Evolutionary conservation across 2,888 invertebrate genomes (phyloP).

Genomic region (Cantharis rufa): DNA sequence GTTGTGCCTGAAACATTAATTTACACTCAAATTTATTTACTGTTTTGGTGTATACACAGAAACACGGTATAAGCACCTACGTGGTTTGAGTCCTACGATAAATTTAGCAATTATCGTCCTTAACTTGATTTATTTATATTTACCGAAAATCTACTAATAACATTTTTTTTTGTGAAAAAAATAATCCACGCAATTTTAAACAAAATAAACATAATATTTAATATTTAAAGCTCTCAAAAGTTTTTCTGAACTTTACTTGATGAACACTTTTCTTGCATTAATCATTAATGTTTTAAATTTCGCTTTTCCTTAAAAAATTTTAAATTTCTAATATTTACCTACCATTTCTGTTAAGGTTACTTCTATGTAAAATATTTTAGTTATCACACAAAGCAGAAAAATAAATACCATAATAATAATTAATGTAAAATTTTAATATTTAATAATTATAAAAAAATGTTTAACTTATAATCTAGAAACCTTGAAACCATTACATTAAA

Average conservation of each 20-base stretch:
- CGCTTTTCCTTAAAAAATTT: not conserved
- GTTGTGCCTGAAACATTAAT: not conserved
- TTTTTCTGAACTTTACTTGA: not conserved
- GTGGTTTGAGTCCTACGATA: too few species aligned
- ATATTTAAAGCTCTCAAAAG: not conserved
- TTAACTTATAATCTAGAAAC: not conserved
- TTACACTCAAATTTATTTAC: not conserved
- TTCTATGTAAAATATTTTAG: not conserved
- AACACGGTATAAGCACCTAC: too few species aligned
- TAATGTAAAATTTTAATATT: not conserved
- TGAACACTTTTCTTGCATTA: not conserved
- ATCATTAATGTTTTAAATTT: not conserved
- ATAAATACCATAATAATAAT: not conserved
- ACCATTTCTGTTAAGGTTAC: not conserved
- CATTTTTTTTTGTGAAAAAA: too few species aligned
- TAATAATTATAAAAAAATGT: not conserved
- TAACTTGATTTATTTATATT: too few species aligned
- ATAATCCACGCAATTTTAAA: not conserved
- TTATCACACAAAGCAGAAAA: not conserved
- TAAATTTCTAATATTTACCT: too few species aligned
- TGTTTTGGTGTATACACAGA: not conserved
- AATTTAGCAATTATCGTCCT: too few species aligned
- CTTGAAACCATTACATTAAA: not conserved
- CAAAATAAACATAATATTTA: not conserved
- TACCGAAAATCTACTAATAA: too few species aligned